Conservation (phyloP, 1,140 invertebrate genomes). For the Zelostemma sp. region DNA sequence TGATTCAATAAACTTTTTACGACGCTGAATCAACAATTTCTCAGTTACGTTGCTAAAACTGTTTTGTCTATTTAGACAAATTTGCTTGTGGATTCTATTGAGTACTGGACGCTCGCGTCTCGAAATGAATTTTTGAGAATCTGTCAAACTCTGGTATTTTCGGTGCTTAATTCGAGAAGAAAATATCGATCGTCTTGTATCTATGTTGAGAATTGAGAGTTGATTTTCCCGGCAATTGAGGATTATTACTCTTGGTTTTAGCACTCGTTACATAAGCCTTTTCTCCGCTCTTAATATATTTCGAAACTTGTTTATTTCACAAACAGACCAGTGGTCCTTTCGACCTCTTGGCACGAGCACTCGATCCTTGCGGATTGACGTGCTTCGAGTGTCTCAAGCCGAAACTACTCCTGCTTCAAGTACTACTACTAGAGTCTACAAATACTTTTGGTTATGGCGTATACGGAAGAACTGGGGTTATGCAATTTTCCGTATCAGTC, state of each 20-base stretch:
- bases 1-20: conserved; percentile 45
- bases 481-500: conserved; percentile 8
- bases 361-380: conserved; percentile 45
- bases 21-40: conserved; percentile 42
- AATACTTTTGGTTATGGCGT: conserved; percentile 39
- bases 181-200: too few relatives aligned
- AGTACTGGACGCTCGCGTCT: conserved; percentile 3
- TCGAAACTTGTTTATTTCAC: conserved; percentile 41
- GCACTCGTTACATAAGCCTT: too few relatives aligned
- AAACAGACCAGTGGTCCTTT: conserved; percentile 32
- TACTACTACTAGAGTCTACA: conserved; percentile 33
- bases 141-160: too few relatives aligned
- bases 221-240: too few relatives aligned
- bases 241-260: too few relatives aligned
- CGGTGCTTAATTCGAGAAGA: too few relatives aligned
- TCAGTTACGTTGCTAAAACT: neutral
- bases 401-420: conserved; percentile 37
- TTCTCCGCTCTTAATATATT: conserved; percentile 37
- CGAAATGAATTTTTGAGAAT: neutral
- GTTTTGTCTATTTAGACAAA: conserved; percentile 1
- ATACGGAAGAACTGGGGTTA: conserved; percentile 17
- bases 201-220: too few relatives aligned
- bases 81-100: conserved; percentile 35
- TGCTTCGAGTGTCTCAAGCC: conserved; percentile 43
- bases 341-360: conserved; percentile 21